These are phyloP conservation scores for Heliconius sara DNA, from an alignment of 2,888 invertebrate genomes.

Conservation along the genomic window DNA sequence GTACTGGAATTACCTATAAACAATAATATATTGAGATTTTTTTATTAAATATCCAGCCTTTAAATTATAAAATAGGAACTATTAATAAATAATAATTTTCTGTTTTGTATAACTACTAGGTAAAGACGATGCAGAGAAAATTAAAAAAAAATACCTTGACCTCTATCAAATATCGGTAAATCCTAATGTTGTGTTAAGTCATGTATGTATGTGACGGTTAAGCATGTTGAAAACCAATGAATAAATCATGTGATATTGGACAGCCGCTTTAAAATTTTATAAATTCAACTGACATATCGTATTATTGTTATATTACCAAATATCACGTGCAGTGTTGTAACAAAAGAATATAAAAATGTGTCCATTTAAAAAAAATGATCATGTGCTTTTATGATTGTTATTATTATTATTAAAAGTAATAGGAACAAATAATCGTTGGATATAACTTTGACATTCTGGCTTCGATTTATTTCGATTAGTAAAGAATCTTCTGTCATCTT, in stretches of 20 bases:
- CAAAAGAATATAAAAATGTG: background rate
- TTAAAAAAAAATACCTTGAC: background rate
- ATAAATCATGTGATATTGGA: slow-evolving; percentile 7
- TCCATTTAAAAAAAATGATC: background rate
- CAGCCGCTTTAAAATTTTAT: background rate
- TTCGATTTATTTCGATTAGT: background rate
- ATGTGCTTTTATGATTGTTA: background rate
- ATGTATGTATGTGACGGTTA: background rate
- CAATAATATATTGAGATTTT: too few relatives aligned
- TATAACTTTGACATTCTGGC: background rate
- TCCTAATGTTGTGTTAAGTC: background rate
- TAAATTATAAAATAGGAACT: too few relatives aligned
- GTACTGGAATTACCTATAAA: too few relatives aligned
- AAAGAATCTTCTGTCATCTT: background rate
- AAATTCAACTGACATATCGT: background rate
- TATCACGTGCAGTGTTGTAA: background rate
- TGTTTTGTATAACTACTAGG: too few relatives aligned
- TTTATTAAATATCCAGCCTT: too few relatives aligned
- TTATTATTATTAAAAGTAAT: background rate
- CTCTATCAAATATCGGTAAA: background rate
- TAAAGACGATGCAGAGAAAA: background rate
- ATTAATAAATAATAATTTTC: too few relatives aligned
- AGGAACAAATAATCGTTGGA: background rate
- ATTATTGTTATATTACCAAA: background rate
- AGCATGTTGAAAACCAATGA: slow-evolving; percentile 11